Evolutionary conservation across 2,113 vertebrate species (phyloP), one percentile per base, ranked within the genome.

Genomic region (Ciconia stormi): DNA sequence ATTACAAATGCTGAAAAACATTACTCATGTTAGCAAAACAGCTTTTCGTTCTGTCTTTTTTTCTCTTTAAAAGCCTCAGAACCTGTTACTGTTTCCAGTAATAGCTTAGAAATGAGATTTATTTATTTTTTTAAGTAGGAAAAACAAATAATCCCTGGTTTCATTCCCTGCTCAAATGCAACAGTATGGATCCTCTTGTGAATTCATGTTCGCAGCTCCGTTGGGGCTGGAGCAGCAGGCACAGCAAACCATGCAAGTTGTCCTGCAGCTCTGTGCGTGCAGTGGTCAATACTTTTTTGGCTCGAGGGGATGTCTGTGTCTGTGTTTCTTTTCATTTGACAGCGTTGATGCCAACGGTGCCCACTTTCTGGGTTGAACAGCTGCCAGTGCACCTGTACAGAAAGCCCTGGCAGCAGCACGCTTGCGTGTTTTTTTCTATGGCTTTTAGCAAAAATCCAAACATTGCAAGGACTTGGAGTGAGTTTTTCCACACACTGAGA

Each of bases 1-100:
- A 70, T 83, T 88, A 83, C 42, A 52, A 82, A 82, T 84, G 59
- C 63, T 2, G 56, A 67, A 62, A 77, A 94, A 38, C 50, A 84
- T 89, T 81, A 74, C 65, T 93, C 80, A 71, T n/a, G 61, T 52
- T 84, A 82, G 47, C 83, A 79, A 95, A 85, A 38, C 46, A 85
- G 34, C 29, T 70, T 74, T 91, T 59, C 74, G 15, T 66, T 88
- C 44, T 53, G 11, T 32, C 2, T 42, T 79, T 52, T 67, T 42
- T 34, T 14, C 21, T 47, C 25, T 59, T 87, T 69, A 82, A 79
- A 96, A 93, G 47, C 30, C 62, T 85, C 62, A 70, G 44, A 91
- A 82, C 14, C 40, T 70, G 34, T 50, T 63, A 79, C 27, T 56
- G 34, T 86, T 96, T 85, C 58, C 36, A 88, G 32, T 26, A 85